A percentile compares a stretch with the other conserved stretches of the same genome.
These are phyloP conservation scores for Pelecanus crispus DNA, from an alignment of 2,113 vertebrate genomes.

Conservation along the genomic window DNA sequence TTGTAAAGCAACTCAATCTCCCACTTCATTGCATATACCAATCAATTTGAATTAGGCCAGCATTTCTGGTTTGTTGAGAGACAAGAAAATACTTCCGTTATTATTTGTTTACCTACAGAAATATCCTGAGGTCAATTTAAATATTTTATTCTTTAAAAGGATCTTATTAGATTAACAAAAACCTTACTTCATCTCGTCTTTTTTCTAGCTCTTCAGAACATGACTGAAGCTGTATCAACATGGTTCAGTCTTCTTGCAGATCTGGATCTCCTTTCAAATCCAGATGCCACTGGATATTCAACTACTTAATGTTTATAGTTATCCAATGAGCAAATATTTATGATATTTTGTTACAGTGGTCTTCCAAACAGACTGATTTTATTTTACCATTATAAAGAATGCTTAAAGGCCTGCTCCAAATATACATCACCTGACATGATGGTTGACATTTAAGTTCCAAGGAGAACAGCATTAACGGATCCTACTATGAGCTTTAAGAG, in stretches of 20 bases:
- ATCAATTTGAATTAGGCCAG: background rate
- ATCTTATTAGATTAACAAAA: background rate
- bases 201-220: slow-evolving; percentile 53
- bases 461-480: background rate
- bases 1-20: background rate
- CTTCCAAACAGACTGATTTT: background rate
- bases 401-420: background rate
- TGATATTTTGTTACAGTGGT: background rate
- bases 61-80: background rate
- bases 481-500: background rate
- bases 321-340: background rate
- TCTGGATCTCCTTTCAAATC: slow-evolving; percentile 82
- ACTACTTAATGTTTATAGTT: slow-evolving; percentile 76
- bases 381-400: background rate
- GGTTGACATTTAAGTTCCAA: background rate
- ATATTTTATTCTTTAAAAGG: background rate
- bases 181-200: background rate
- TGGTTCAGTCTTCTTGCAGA: slow-evolving; percentile 82
- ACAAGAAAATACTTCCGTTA: background rate
- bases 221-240: slow-evolving; percentile 76
- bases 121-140: background rate
- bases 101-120: background rate
- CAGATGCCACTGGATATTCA: slow-evolving; percentile 76
- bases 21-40: background rate
- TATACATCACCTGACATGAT: background rate